Percentiles rank a stretch among this genome's conserved stretches.
Conservation (phyloP, 53 echinoderm and acorn worm genomes). For the Astropecten irregularis region DNA sequence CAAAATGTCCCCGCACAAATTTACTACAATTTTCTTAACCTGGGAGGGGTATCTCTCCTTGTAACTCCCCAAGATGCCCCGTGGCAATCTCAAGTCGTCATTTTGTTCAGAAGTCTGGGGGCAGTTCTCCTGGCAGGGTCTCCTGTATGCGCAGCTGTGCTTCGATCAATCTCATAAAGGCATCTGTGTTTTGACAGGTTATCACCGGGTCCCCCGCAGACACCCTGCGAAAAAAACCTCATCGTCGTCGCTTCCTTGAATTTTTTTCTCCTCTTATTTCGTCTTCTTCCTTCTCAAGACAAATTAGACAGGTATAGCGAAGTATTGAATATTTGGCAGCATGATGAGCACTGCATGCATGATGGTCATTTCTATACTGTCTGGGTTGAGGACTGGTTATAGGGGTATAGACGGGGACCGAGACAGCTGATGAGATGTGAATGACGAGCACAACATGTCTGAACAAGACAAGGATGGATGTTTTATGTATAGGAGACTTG, state of each 20-base stretch:
- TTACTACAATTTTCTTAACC: conserved; percentile 12
- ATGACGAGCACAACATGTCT: neutral
- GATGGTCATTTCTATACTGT: too few relatives aligned
- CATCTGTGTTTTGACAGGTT: conserved; percentile 59
- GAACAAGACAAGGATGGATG: neutral
- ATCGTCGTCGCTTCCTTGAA: too few relatives aligned
- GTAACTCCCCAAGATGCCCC: neutral
- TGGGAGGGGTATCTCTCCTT: conserved; percentile 7
- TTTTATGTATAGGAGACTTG: neutral
- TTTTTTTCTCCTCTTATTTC: too few relatives aligned
- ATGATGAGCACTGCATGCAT: too few relatives aligned
- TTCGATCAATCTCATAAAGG: conserved; percentile 52
- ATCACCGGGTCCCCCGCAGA: conserved; percentile 28
- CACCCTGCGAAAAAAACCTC: neutral
- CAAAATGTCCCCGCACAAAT: conserved; percentile 7
- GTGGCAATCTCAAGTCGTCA: conserved; percentile 32
- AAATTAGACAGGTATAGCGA: conserved; percentile 45
- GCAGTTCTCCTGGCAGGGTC: conserved; percentile 30
- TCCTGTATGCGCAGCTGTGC: conserved; percentile 49
- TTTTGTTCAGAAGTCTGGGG: conserved; percentile 57
- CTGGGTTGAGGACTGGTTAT: too few relatives aligned
- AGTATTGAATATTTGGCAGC: conserved; percentile 35
- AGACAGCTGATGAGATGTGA: conserved; percentile 35
- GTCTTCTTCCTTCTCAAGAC: neutral
- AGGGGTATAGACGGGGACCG: too few relatives aligned